Percentiles rank a stretch among this genome's conserved stretches.
phyloP scores from a whole-genome alignment of 2,113 vertebrate genomes.

The Scomber colias region DNA sequence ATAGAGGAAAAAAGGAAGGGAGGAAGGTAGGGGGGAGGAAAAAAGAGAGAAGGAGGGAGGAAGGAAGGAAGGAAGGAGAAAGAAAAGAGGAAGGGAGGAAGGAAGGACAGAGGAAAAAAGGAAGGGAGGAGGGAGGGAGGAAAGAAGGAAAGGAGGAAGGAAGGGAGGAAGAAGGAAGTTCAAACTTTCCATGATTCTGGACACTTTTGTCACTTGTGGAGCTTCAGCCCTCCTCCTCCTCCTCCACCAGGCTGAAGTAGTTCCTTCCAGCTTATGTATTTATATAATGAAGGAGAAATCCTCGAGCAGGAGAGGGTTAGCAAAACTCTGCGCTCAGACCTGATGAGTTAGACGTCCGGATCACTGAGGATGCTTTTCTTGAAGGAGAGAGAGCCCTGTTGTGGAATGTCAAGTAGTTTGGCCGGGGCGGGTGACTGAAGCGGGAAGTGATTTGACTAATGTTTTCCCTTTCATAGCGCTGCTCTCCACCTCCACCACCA shows the following conservation, averaged over 20 bases:
- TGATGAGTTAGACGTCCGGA: constrained; percentile 42
- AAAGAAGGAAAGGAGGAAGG: too few species aligned
- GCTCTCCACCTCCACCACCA: constrained; percentile 42
- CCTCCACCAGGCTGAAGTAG: background rate
- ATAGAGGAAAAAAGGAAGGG: too few species aligned
- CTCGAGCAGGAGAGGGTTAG: constrained; percentile 32
- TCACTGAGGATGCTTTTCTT: constrained; percentile 54
- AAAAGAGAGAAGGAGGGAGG: too few species aligned
- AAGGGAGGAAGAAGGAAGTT: too few species aligned
- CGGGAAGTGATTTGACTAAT: constrained; percentile 79
- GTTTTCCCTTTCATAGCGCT: constrained; percentile 63
- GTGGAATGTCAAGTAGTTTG: constrained; percentile 79
- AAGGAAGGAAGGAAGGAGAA: too few species aligned
- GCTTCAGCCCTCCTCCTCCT: background rate
- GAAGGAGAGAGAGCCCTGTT: constrained; percentile 54
- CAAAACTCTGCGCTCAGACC: constrained; percentile 36
- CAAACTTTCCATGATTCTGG: too few species aligned
- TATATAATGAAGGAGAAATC: too few species aligned
- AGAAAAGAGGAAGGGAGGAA: too few species aligned
- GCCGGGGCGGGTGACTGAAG: constrained; percentile 63
- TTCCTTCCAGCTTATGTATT: constrained; percentile 36
- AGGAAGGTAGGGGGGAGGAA: too few species aligned
- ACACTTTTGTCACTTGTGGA: constrained; percentile 7
- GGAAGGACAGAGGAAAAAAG: too few species aligned
- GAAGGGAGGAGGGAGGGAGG: too few species aligned